phyloP scores from a whole-genome alignment of 2,113 vertebrate species.

The Anguilla japonica region DNA sequence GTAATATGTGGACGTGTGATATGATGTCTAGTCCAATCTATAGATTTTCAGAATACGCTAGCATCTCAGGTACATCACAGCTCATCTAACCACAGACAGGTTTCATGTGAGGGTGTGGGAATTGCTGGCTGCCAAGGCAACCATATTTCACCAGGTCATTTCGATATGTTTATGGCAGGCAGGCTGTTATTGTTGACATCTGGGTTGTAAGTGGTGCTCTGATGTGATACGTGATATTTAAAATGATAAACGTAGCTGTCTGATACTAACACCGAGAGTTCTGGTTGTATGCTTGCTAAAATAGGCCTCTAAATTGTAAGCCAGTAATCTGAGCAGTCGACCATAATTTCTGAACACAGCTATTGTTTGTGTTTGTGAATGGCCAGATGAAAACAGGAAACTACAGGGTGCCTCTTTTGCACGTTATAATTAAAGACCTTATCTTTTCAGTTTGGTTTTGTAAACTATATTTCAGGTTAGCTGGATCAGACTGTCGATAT shows the following conservation, averaged over 20 bases:
- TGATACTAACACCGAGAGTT: background rate
- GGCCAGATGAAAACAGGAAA: conserved; percentile 11
- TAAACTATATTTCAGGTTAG: conserved; percentile 1
- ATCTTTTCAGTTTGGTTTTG: conserved; percentile 19
- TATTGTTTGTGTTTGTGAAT: conserved; percentile 25
- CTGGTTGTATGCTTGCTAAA: conserved; percentile 8
- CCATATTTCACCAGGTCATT: conserved; percentile 45
- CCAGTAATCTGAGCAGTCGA: conserved; percentile 4
- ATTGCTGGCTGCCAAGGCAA: conserved; percentile 12
- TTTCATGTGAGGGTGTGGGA: conserved; percentile 16
- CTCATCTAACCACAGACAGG: conserved; percentile 2
- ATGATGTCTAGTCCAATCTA: background rate
- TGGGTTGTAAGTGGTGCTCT: conserved; percentile 49
- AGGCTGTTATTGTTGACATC: conserved; percentile 57
- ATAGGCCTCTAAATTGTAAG: conserved; percentile 21
- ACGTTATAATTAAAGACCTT: conserved; percentile 23
- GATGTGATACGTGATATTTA: conserved; percentile 45
- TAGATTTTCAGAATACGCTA: background rate
- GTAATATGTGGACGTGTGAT: background rate
- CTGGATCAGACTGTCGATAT: background rate
- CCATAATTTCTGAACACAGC: conserved; percentile 28
- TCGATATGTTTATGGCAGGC: conserved; percentile 51
- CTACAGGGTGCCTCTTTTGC: background rate
- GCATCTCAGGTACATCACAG: background rate
- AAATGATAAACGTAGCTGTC: conserved; percentile 48